These are phyloP conservation scores for Plodia interpunctella DNA, from an alignment of 1,140 invertebrate species.

Conservation along the genomic window DNA sequence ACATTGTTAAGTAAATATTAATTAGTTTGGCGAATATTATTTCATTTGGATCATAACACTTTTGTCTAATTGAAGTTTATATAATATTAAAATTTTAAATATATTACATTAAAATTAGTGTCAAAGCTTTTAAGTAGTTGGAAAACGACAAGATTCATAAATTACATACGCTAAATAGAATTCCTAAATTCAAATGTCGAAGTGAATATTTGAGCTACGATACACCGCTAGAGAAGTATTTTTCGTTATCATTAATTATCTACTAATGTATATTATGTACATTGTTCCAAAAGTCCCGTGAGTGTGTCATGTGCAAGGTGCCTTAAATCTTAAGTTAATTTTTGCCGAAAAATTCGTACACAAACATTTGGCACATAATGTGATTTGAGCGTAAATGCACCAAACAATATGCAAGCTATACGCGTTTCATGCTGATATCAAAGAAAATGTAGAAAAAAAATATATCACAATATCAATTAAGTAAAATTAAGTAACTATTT, in stretches of 20 bases:
- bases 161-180: constrained; percentile 42
- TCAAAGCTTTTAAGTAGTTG: constrained; percentile 28
- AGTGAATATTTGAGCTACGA: constrained; percentile 65
- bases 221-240: constrained; percentile 54
- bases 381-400: constrained; percentile 36
- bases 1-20: too few species aligned
- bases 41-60: too few species aligned
- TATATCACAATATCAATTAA: background rate
- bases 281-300: constrained; percentile 57
- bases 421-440: constrained; percentile 18
- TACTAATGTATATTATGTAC: constrained; percentile 70
- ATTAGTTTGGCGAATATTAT: too few species aligned
- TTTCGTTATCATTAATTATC: constrained; percentile 42
- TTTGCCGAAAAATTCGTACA: constrained; percentile 18
- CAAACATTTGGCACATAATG: constrained; percentile 38
- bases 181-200: constrained; percentile 60
- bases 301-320: constrained; percentile 26
- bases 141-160: constrained; percentile 35
- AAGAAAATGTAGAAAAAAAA: background rate
- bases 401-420: constrained; percentile 32
- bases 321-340: constrained; percentile 22
- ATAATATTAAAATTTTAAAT: too few species aligned
- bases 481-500: too few species aligned
- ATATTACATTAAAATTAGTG: background rate
- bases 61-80: too few species aligned